Evolutionary conservation across 2,113 vertebrate genomes (phyloP).

Genomic region (Uropsilus gracilis): DNA sequence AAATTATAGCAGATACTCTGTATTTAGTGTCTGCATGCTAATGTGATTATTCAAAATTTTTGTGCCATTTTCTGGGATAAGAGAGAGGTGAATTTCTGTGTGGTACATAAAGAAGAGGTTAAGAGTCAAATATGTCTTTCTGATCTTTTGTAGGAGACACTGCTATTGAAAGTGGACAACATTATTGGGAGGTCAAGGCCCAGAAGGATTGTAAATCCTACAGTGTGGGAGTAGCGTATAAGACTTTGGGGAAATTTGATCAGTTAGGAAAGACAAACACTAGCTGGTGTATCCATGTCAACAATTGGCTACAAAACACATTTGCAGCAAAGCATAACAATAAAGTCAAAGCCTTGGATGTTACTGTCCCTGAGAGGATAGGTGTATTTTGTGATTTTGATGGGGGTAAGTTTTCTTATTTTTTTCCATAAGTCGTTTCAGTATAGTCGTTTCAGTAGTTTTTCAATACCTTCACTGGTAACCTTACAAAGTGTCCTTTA

Average conservation of each 20-base stretch:
- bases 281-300: slow-evolving; percentile 95
- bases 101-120: background rate
- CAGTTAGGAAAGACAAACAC: slow-evolving; percentile 93
- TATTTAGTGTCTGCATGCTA: background rate
- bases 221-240: slow-evolving; percentile 92
- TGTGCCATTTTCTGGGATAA: background rate
- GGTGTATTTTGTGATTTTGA: slow-evolving; percentile 96
- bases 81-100: background rate
- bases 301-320: slow-evolving; percentile 95
- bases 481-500: background rate
- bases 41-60: slow-evolving; percentile 4
- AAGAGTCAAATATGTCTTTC: background rate
- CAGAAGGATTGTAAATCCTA: slow-evolving; percentile 95
- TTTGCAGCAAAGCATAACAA: slow-evolving; percentile 97
- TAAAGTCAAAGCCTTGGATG: slow-evolving; percentile 92
- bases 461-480: slow-evolving; percentile 26
- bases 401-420: slow-evolving; percentile 87
- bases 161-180: slow-evolving; percentile 89
- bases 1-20: background rate
- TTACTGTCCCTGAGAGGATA: slow-evolving; percentile 90
- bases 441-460: background rate
- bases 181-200: slow-evolving; percentile 96
- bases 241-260: slow-evolving; percentile 94
- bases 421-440: slow-evolving; percentile 24
- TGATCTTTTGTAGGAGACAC: slow-evolving; percentile 89